phyloP scores from a whole-genome alignment of 2,797 vertebrate genomes.

The Iguana delicatissima region DNA sequence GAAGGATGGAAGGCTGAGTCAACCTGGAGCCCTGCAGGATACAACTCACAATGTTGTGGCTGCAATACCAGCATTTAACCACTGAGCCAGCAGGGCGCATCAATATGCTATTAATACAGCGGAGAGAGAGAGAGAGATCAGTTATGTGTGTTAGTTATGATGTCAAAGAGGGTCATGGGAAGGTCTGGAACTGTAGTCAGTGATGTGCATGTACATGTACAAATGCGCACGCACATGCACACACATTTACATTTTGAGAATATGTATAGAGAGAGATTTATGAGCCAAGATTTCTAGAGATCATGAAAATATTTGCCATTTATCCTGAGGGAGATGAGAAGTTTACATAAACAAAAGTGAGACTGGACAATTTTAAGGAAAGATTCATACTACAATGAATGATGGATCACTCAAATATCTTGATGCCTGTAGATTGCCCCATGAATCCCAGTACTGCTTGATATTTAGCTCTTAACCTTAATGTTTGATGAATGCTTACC shows the following conservation, averaged over 20 bases:
- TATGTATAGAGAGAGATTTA: background rate
- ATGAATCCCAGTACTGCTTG: background rate
- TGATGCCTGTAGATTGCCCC: background rate
- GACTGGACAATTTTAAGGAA: background rate
- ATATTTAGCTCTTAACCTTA: background rate
- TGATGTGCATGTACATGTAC: too few relatives aligned
- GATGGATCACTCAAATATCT: background rate
- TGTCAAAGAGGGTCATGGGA: too few relatives aligned
- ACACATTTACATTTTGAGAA: background rate
- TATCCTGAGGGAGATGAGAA: too few relatives aligned
- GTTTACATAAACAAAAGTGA: background rate
- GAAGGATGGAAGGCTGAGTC: too few relatives aligned
- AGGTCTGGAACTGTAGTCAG: too few relatives aligned
- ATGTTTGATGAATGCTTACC: background rate
- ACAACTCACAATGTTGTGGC: too few relatives aligned
- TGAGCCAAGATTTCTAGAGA: background rate
- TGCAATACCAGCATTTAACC: too few relatives aligned
- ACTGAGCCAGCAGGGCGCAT: too few relatives aligned
- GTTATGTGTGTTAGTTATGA: too few relatives aligned
- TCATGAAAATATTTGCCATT: background rate
- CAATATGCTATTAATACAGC: too few relatives aligned
- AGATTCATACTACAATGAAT: background rate
- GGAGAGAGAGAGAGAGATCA: too few relatives aligned
- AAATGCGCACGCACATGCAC: background rate
- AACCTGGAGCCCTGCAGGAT: too few relatives aligned